Base-by-base conservation (phyloP, 2,888 invertebrate genomes). In the Hypena proboscidalis region DNA sequence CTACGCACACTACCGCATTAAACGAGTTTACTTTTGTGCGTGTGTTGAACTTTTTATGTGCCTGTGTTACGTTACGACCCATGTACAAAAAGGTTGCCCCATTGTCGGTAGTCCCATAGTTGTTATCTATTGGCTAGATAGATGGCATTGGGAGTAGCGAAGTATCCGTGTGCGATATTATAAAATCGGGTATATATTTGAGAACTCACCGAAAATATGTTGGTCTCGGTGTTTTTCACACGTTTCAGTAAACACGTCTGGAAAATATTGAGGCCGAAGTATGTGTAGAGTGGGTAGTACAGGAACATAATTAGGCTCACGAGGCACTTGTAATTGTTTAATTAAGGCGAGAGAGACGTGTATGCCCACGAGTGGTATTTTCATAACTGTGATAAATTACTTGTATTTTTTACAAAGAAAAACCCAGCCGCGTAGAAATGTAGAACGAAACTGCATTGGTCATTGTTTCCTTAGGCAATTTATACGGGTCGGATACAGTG, bases 381-480 rank as follows among this genome's bases (percentile, higher is more conserved):
- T 85, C 80, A 86, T 87, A 87, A 90, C 89, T 90, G 89, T 89
- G 87, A 87, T 89, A 85, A 85, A 62, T 62, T 49, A 29, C 48
- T 30, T 38, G 14, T 79, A 79, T 76, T 77, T 86, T 80, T 86
- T 80, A 82, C 85, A 62, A 78, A 73, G 77, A 85, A 86, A 88
- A 88, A 84, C 84, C 66, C 78, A 77, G 73, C 79, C 83, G 80
- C 85, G 74, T 77, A 79, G 85, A 87, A 90, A 89, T 88, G 83
- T 89, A 70, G 81, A 88, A 77, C 82, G 82, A 85, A 86, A 90
- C 90, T 90, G 90, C 83, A 81, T 73, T 63, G 71, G 72, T 80
- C 78, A 89, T 88, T 91, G 90, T 91, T 91, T 90, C 85, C 89
- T 88, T 90, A 83, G 84, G 87, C 91, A 90, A 90, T 90, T 90